Percentiles rank a stretch among this genome's conserved stretches.
phyloP scores from a whole-genome alignment of 2,888 invertebrate genomes.

The Onthophagus sagittarius region DNA sequence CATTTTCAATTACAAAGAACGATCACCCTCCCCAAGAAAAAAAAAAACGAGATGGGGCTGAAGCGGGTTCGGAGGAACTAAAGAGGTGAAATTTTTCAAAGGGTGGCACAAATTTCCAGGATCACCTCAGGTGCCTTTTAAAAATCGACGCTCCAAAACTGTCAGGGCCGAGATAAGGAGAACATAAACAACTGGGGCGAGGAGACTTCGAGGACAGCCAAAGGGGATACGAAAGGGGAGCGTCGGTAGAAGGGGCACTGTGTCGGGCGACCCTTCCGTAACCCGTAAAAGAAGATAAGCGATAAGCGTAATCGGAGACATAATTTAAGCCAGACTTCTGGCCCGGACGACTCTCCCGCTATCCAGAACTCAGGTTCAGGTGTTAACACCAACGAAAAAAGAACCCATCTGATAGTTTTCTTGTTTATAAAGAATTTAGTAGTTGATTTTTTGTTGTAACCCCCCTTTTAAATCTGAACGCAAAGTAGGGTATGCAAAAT shows the following conservation, averaged over 20 bases:
- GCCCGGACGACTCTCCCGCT: slow-evolving; percentile 20
- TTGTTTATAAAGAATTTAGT: background rate
- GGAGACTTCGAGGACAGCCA: slow-evolving; percentile 16
- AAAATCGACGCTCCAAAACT: slow-evolving; percentile 28
- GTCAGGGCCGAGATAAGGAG: slow-evolving; percentile 40
- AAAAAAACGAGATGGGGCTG: background rate
- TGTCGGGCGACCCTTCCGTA: slow-evolving; percentile 25
- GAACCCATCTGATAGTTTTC: background rate
- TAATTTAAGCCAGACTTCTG: slow-evolving; percentile 35
- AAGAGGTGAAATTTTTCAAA: background rate
- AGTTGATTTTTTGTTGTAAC: too few relatives aligned
- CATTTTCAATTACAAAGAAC: background rate
- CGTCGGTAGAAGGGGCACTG: background rate
- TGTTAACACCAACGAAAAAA: slow-evolving; percentile 24
- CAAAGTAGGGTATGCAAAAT: too few relatives aligned
- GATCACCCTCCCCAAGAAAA: background rate
- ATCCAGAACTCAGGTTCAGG: slow-evolving; percentile 33
- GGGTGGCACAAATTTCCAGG: slow-evolving; percentile 5
- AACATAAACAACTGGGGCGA: slow-evolving; percentile 41
- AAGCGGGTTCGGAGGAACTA: background rate
- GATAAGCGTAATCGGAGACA: slow-evolving; percentile 45
- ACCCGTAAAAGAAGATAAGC: slow-evolving; percentile 38
- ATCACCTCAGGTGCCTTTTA: slow-evolving; percentile 15
- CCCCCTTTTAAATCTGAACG: too few relatives aligned
- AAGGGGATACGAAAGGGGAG: background rate